These are phyloP conservation scores for Wasmannia auropunctata DNA, from an alignment of 1,140 invertebrate genomes.

Conservation along the genomic window DNA sequence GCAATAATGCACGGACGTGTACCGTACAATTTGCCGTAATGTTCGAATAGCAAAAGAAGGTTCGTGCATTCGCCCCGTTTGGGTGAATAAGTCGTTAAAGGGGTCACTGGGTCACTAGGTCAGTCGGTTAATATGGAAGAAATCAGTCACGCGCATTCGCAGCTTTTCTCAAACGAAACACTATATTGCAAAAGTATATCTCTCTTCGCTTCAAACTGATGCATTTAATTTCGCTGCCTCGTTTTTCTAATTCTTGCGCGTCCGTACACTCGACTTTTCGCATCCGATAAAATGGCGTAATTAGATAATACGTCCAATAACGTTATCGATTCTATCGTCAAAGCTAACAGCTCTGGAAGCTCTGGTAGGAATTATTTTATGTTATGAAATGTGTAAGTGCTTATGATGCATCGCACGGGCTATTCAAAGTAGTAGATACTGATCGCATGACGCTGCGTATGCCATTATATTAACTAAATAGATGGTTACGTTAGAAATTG, in stretches of 20 bases:
- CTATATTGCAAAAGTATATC: constrained; percentile 1
- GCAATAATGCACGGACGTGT: constrained; percentile 14
- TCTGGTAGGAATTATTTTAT: constrained; percentile 26
- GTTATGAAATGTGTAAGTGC: constrained; percentile 37
- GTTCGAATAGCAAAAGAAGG: constrained; percentile 34
- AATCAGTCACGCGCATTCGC: constrained; percentile 44
- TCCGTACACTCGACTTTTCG: constrained; percentile 10
- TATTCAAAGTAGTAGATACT: constrained; percentile 31
- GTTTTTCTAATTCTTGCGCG: constrained; percentile 19
- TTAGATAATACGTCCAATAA: constrained; percentile 34
- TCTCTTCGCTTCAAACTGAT: not conserved
- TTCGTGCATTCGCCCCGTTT: constrained; percentile 53
- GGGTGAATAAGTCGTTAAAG: constrained; percentile 43
- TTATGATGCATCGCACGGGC: constrained; percentile 3
- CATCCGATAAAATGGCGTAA: constrained; percentile 38
- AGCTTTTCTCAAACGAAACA: constrained; percentile 32
- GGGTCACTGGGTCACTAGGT: constrained; percentile 43
- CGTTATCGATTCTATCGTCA: constrained; percentile 47
- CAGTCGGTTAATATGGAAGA: constrained; percentile 48
- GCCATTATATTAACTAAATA: constrained; percentile 28
- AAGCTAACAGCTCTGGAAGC: not conserved
- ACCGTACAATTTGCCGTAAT: constrained; percentile 47
- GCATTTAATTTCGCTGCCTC: constrained; percentile 6
- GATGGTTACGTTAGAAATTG: constrained; percentile 31
- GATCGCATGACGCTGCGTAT: constrained; percentile 6